phyloP scores from a whole-genome alignment of 2,113 vertebrate species.

The Alligator mississippiensis region DNA sequence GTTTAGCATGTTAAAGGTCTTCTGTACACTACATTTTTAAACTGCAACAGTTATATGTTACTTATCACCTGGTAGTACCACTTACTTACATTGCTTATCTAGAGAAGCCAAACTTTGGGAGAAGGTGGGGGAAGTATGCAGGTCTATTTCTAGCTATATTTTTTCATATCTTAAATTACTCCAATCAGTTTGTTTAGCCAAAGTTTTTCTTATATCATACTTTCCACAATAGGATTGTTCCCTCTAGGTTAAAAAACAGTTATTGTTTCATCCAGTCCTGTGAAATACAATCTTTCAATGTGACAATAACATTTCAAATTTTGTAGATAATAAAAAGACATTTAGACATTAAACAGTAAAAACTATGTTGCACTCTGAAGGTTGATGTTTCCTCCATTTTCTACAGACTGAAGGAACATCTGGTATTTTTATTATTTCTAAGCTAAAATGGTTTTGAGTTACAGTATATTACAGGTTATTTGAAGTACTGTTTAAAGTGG shows the following conservation, averaged over 20 bases:
- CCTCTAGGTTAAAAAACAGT: neutral
- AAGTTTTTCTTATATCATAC: neutral
- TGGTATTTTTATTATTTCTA: neutral
- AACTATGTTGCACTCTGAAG: neutral
- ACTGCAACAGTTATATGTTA: neutral
- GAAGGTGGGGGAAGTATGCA: neutral
- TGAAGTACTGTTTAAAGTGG: neutral
- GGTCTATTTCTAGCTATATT: neutral
- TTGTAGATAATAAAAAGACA: neutral
- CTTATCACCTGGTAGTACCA: neutral
- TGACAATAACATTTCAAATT: neutral
- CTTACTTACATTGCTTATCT: neutral
- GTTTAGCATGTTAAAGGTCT: neutral
- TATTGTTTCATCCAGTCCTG: neutral
- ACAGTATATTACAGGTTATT: neutral
- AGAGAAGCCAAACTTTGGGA: neutral
- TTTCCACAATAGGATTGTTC: neutral
- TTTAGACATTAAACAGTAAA: neutral
- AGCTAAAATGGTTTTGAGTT: neutral
- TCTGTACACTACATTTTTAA: neutral
- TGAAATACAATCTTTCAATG: neutral
- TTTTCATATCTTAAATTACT: neutral
- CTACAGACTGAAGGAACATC: neutral
- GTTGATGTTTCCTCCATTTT: neutral
- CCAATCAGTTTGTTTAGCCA: neutral